Evolutionary conservation across 2,888 invertebrate species (phyloP), one percentile per base, ranked within the genome.

Genomic region (Leptopilina myrica): DNA sequence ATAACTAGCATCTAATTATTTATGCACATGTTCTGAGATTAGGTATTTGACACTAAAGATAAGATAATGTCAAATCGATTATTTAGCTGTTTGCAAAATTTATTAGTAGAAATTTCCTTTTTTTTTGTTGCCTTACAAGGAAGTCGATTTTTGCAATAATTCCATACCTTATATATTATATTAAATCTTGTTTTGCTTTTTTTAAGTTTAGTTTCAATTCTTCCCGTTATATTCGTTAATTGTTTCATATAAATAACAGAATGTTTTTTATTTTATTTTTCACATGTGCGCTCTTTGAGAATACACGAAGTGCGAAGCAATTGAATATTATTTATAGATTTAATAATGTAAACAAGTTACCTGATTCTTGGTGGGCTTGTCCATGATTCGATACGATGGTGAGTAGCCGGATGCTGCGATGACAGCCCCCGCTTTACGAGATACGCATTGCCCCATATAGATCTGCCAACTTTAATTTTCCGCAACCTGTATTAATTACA

Each of bases 361-460:
- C 88, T 90, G 87, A 86, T 88, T 89, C 86, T 91, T 91, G 85
- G 88, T 81, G 87, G 90, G 87, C 85, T 91, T 91, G 78, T 91
- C 91, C 91, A 91, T 91, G 86, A 91, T 91, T 82, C 90, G 88
- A 84, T 93, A 93, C 90, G 93, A 93, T 92, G 93, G 92, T 89
- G 93, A 92, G 90, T 93, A 93, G 88, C 94, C 93, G 92, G 94
- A 93, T 93, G 94, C 92, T 93, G 94, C 93, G 91, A 94, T 92
- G 91, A 93, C 93, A 90, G 92, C 92, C 87, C 92, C 92, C 90
- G 93, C 93, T 92, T 93, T 93, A 93, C 95, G 94, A 93, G 95
- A 95, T 93, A 95, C 94, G 93, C 95, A 95, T 95, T 95, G 95
- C 94, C 95, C 95, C 95, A 95, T 95, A 94, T 91, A 92, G 91